Percentiles rank a stretch among this genome's conserved stretches.
These are phyloP conservation scores for Stictonetta naevosa DNA, from an alignment of 2,113 vertebrate species.

Conservation along the genomic window DNA sequence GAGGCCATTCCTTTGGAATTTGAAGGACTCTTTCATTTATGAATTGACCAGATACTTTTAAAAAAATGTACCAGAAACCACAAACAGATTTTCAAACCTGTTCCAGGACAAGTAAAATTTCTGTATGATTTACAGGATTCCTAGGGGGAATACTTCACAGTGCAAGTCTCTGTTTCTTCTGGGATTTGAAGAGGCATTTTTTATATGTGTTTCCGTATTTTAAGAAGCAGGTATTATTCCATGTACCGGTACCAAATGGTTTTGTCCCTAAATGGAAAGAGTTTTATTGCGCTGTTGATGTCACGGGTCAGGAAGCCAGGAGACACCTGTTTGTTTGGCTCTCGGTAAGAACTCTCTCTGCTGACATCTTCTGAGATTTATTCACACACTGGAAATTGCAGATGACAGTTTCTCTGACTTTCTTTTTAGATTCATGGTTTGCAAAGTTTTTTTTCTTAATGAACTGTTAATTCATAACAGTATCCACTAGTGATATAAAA, in stretches of 20 bases:
- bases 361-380: slow-evolving; percentile 67
- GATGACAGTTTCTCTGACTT: slow-evolving; percentile 53
- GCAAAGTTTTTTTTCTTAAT: slow-evolving; percentile 63
- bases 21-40: slow-evolving; percentile 2
- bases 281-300: slow-evolving; percentile 47
- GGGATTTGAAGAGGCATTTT: slow-evolving; percentile 58
- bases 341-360: neutral
- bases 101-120: slow-evolving; percentile 65
- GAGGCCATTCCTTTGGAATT: neutral
- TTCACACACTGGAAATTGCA: slow-evolving; percentile 56
- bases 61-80: slow-evolving; percentile 51
- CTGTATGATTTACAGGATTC: slow-evolving; percentile 58
- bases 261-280: slow-evolving; percentile 28
- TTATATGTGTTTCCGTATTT: slow-evolving; percentile 27
- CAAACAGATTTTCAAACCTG: slow-evolving; percentile 72
- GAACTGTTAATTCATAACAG: slow-evolving; percentile 73
- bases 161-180: slow-evolving; percentile 29
- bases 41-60: slow-evolving; percentile 37
- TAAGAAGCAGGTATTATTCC: slow-evolving; percentile 41
- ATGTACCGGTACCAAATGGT: slow-evolving; percentile 13
- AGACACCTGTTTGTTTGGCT: slow-evolving; percentile 65
- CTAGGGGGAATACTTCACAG: slow-evolving; percentile 59
- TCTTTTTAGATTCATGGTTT: slow-evolving; percentile 62
- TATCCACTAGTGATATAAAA: slow-evolving; percentile 50
- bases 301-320: slow-evolving; percentile 60